Base-by-base conservation (phyloP, 2,888 invertebrate species). In the Listrodromus nycthemerus region DNA sequence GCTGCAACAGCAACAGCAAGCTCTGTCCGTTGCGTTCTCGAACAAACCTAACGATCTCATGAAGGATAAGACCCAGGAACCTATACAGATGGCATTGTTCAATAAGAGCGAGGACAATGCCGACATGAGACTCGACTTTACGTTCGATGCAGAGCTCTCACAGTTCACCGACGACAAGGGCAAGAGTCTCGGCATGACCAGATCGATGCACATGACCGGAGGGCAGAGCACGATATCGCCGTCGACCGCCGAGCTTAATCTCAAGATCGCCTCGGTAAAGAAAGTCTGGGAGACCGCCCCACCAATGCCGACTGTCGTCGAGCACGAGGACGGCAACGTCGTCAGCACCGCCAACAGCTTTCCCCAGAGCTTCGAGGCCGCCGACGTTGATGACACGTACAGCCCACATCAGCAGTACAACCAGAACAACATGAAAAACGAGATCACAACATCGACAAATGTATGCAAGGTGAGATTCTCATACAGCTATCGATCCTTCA, bases 231-330 rank as follows among this genome's bases (percentile, higher is more conserved):
- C 96, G 10, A 97, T 97, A 88, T 96, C 96, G 13, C 96, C 96
- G 21, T 96, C 97, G 86, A 97, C 98, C 52, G 98, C 98, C 52
- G 98, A 98, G 93, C 95, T 98, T 87, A 98, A 98, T 94, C 96
- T 97, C 94, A 98, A 98, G 94, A 98, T 98, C 89, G 98, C 98
- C 50, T 97, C 98, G 86, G 98, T 98, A 63, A 98, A 98, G 94
- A 97, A 97, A 89, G 95, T 95, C 19, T 97, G 97, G 97, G 97
- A 97, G 91, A 95, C 93, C 86, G 94, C 94, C 1, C 94, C 95
- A 13, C 94, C 95, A 4, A 96, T 96, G 96, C 96, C 96, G 19
- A 95, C 96, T 0, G 96, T 96, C 21, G 95, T 95, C 24, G 96
- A 96, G 89, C 95, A 95, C 87, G 93, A 94, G 66, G 94, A 95